These are phyloP conservation scores for Chrysotoxum bicinctum DNA, from an alignment of 2,888 invertebrate genomes.

Conservation along the genomic window DNA sequence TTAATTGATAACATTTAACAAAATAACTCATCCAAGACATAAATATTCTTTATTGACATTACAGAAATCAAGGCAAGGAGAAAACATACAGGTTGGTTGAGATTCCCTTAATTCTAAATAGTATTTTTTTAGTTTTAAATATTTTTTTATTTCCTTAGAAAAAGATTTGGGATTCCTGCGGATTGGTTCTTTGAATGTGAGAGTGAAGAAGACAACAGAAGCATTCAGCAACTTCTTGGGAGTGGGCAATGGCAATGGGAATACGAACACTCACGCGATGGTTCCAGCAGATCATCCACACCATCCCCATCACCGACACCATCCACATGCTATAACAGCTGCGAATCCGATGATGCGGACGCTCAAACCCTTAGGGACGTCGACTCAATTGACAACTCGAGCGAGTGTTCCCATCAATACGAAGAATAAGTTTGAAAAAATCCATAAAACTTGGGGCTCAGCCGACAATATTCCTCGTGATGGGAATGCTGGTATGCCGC, in stretches of 20 bases:
- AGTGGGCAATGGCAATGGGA: conserved; percentile 84
- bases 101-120: not conserved
- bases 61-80: conserved; percentile 89
- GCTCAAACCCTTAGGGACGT: conserved; percentile 76
- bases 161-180: conserved; percentile 94
- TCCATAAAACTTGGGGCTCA: conserved; percentile 94
- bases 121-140: conserved; percentile 5
- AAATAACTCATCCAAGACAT: conserved; percentile 47
- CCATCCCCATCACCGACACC: conserved; percentile 82
- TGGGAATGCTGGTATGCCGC: conserved; percentile 85
- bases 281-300: conserved; percentile 80
- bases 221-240: conserved; percentile 95
- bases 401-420: conserved; percentile 78
- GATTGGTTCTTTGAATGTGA: conserved; percentile 95
- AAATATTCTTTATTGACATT: conserved; percentile 75
- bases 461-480: conserved; percentile 92
- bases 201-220: conserved; percentile 95
- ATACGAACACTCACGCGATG: conserved; percentile 80
- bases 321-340: conserved; percentile 79
- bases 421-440: conserved; percentile 84
- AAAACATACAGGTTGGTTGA: conserved; percentile 86
- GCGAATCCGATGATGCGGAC: conserved; percentile 78
- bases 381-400: conserved; percentile 76
- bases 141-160: conserved; percentile 83
- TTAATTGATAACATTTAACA: conserved; percentile 23